Evolutionary conservation across 2,888 invertebrate genomes (phyloP).

Genomic region (Alcis repandata): DNA sequence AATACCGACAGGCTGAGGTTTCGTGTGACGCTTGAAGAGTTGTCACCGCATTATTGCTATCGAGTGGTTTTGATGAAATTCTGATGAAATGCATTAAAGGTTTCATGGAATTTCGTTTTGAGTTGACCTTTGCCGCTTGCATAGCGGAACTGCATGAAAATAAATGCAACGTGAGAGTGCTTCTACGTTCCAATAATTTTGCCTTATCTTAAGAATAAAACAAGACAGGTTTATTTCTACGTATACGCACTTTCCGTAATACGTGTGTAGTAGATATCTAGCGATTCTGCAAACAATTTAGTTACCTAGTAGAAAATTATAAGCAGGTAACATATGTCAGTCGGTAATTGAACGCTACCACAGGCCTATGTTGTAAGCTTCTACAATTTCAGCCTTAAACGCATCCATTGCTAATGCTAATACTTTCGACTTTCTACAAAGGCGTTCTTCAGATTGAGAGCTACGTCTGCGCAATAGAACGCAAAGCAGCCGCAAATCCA

Average conservation of each 20-base stretch:
- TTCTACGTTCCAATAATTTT: not conserved
- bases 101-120: slow-evolving; percentile 38
- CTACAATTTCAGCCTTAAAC: not conserved
- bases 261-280: too few relatives aligned
- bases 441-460: slow-evolving; percentile 8
- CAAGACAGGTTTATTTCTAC: too few relatives aligned
- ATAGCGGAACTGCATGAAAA: not conserved
- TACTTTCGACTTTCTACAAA: not conserved
- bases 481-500: slow-evolving; percentile 71
- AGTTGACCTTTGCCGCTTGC: slow-evolving; percentile 24
- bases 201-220: not conserved
- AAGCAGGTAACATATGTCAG: too few relatives aligned
- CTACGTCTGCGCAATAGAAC: slow-evolving; percentile 76
- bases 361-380: too few relatives aligned
- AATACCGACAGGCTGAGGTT: slow-evolving; percentile 47
- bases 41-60: slow-evolving; percentile 62
- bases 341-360: too few relatives aligned
- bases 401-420: not conserved
- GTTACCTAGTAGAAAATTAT: too few relatives aligned
- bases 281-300: too few relatives aligned
- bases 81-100: slow-evolving; percentile 61
- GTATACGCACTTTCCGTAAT: too few relatives aligned
- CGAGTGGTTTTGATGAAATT: slow-evolving; percentile 66
- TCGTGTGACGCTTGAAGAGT: slow-evolving; percentile 36
- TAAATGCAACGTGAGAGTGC: not conserved